These are phyloP conservation scores for Champsocephalus gunnari DNA, from an alignment of 2,797 vertebrate species.

Conservation along the genomic window DNA sequence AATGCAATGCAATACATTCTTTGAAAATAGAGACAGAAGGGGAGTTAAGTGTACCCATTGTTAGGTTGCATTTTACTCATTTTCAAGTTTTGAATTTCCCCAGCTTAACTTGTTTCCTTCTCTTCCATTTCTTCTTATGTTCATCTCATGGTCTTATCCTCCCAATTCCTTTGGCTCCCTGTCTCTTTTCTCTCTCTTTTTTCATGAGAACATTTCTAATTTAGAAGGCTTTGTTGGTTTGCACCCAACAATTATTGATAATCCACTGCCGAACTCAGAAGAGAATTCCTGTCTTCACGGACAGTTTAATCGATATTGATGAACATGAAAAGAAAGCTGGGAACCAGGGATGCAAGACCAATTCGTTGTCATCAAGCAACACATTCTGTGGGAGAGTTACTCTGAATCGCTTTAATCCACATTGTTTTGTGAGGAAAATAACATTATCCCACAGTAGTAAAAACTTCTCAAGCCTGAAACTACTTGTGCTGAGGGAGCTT, in stretches of 20 bases:
- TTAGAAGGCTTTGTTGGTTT: constrained; percentile 61
- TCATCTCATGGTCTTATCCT: constrained; percentile 3
- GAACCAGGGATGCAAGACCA: constrained; percentile 41
- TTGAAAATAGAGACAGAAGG: neutral
- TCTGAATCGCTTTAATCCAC: constrained; percentile 27
- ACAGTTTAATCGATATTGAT: constrained; percentile 60
- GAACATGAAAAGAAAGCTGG: constrained; percentile 49
- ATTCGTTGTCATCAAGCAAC: constrained; percentile 41
- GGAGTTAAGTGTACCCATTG: neutral
- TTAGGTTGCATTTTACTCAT: neutral
- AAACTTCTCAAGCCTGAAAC: constrained; percentile 7
- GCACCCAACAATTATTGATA: constrained; percentile 49
- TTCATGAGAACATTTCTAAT: constrained; percentile 48
- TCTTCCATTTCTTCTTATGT: neutral
- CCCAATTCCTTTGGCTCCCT: constrained; percentile 1
- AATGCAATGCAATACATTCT: neutral
- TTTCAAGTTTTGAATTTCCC: neutral
- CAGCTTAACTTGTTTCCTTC: neutral
- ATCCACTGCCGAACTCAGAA: constrained; percentile 42
- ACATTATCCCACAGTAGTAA: neutral
- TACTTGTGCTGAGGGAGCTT: neutral
- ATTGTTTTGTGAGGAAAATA: constrained; percentile 1
- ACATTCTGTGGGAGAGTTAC: constrained; percentile 24
- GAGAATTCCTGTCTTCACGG: constrained; percentile 52
- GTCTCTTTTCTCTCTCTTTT: constrained; percentile 8